These are phyloP conservation scores for Meda fulgida DNA, from an alignment of 2,797 vertebrate genomes.

Conservation along the genomic window DNA sequence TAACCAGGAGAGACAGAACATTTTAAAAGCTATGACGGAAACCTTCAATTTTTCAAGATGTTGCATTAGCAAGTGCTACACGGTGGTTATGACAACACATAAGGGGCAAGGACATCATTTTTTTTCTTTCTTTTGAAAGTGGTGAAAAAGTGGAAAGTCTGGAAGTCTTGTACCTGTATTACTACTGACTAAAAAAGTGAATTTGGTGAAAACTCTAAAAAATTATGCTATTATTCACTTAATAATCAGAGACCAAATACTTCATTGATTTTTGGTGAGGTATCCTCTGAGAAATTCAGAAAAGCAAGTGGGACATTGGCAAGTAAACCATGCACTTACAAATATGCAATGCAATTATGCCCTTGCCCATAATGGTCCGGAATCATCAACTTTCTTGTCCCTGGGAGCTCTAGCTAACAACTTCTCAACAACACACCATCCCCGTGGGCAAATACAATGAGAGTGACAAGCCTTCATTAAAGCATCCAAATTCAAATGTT, in stretches of 20 bases:
- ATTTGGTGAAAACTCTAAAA: background rate
- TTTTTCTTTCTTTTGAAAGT: no score
- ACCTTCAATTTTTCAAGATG: background rate
- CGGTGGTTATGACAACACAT: slow-evolving; percentile 3
- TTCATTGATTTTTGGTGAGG: slow-evolving; percentile 19
- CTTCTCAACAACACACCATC: slow-evolving; percentile 39
- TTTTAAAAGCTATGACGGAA: background rate
- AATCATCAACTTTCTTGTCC: slow-evolving; percentile 43
- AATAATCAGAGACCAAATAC: slow-evolving; percentile 8
- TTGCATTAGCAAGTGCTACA: slow-evolving; percentile 14
- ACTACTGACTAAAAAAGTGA: background rate
- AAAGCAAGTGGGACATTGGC: slow-evolving; percentile 11
- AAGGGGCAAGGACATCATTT: background rate
- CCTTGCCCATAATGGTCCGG: slow-evolving; percentile 41
- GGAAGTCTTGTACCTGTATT: background rate
- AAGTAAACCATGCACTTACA: slow-evolving; percentile 41
- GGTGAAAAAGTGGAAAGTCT: background rate
- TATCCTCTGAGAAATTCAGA: slow-evolving; percentile 29
- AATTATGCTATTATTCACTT: background rate
- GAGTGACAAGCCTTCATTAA: slow-evolving; percentile 56
- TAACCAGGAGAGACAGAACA: slow-evolving; percentile 3
- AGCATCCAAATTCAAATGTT: slow-evolving; percentile 57
- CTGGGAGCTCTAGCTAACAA: slow-evolving; percentile 40
- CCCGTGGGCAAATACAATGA: slow-evolving; percentile 50
- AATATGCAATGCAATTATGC: slow-evolving; percentile 50